A percentile compares a stretch with the other conserved stretches of the same genome.
phyloP scores from a whole-genome alignment of 92 coral and sea anemone genomes.

The Isaurus tuberculatus region DNA sequence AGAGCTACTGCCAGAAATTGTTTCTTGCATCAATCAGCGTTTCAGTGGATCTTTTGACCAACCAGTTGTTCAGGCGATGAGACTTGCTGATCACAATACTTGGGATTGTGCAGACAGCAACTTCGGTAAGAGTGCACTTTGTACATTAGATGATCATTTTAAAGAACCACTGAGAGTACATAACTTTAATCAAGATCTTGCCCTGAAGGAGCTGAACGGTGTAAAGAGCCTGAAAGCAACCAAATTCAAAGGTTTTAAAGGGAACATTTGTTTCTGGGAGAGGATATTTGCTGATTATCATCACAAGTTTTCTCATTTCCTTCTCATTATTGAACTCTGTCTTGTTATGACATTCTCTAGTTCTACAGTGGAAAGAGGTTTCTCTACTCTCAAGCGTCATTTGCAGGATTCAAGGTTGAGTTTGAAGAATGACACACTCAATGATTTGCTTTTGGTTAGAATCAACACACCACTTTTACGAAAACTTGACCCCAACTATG shows the following conservation, averaged over 20 bases:
- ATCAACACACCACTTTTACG: constrained; percentile 17
- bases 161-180: constrained; percentile 31
- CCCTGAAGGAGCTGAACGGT: constrained; percentile 23
- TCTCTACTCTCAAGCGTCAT: constrained; percentile 36
- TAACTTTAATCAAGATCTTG: constrained; percentile 21
- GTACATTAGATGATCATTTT: constrained; percentile 36
- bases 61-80: constrained; percentile 37
- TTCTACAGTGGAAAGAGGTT: constrained; percentile 30
- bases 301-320: constrained; percentile 26
- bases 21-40: constrained; percentile 18
- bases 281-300: constrained; percentile 25
- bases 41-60: constrained; percentile 21
- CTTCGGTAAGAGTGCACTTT: constrained; percentile 31
- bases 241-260: constrained; percentile 23
- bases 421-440: constrained; percentile 20
- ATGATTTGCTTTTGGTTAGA: constrained; percentile 28
- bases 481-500: constrained; percentile 38
- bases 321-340: constrained; percentile 22
- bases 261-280: constrained; percentile 27
- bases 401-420: constrained; percentile 21
- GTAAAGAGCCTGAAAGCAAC: constrained; percentile 30
- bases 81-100: constrained; percentile 39
- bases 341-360: constrained; percentile 15
- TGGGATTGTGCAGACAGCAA: constrained; percentile 32
- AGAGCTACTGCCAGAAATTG: constrained; percentile 9